Percentiles rank a stretch among this genome's conserved stretches.
Evolutionary conservation across 1,140 invertebrate genomes (phyloP).

Genomic region (Penaeus japonicus): DNA sequence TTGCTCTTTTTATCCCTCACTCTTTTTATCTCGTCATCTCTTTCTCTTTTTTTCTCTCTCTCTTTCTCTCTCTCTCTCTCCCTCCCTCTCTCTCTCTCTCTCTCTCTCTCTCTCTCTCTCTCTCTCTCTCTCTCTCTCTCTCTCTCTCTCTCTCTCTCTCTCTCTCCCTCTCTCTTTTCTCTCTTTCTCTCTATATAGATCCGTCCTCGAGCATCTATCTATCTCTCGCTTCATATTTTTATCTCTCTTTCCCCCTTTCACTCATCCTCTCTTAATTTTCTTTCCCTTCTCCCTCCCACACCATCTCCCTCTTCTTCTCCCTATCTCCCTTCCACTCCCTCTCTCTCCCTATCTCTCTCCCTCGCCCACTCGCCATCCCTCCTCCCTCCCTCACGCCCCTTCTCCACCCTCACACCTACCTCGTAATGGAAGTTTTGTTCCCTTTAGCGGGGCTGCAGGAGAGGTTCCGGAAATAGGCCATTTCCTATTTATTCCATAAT

Average conservation of each 20-base stretch:
- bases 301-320: no score
- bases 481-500: background rate
- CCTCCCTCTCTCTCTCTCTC: background rate
- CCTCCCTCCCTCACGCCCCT: background rate
- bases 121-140: no score
- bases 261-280: no score
- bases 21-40: background rate
- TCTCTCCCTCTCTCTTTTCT: no score
- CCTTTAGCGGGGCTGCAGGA: background rate
- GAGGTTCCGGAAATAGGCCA: background rate
- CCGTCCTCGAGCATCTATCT: background rate
- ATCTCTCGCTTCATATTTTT: no score
- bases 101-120: no score
- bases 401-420: background rate
- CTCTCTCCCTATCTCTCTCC: no score
- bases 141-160: no score
- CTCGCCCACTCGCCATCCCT: background rate
- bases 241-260: no score
- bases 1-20: background rate
- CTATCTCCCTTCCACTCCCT: no score
- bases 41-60: background rate
- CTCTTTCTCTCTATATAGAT: background rate
- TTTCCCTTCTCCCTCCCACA: background rate
- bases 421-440: background rate
- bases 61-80: background rate